phyloP scores from a whole-genome alignment of 1,140 invertebrate species.

The Phocides pigmalion region DNA sequence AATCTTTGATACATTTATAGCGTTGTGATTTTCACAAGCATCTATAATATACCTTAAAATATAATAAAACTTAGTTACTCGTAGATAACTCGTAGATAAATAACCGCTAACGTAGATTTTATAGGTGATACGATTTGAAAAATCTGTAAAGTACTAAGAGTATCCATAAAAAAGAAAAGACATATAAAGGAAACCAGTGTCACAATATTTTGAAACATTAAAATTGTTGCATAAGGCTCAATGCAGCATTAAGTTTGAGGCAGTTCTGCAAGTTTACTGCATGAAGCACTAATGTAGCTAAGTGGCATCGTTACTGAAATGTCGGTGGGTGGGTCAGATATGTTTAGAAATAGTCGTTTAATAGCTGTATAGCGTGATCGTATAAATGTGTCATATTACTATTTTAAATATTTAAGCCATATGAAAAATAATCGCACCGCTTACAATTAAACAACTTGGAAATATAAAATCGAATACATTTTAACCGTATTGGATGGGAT shows the following conservation, averaged over 20 bases:
- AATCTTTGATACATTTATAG: no score
- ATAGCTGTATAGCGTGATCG: slow-evolving; percentile 26
- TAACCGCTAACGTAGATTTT: no score
- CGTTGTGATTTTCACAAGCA: no score
- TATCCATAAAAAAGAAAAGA: no score
- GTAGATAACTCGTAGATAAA: no score
- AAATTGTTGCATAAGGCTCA: not conserved
- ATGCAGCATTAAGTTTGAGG: not conserved
- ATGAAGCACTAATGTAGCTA: slow-evolving; percentile 14
- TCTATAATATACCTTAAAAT: no score
- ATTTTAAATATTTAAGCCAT: slow-evolving; percentile 17
- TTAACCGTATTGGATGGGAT: no score
- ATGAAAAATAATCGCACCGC: not conserved
- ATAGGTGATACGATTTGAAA: no score
- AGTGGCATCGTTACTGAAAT: slow-evolving; percentile 29
- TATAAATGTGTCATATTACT: slow-evolving; percentile 15
- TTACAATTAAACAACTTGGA: not conserved
- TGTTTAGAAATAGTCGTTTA: slow-evolving; percentile 27
- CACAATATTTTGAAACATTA: not conserved
- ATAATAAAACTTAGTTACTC: no score
- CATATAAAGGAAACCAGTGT: not conserved
- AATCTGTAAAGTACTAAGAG: no score
- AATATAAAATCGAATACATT: no score
- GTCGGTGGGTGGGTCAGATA: slow-evolving; percentile 24
- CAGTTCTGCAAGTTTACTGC: not conserved